These are phyloP conservation scores for Mionectes macconnelli DNA, from an alignment of 2,113 vertebrate species.

Conservation along the genomic window DNA sequence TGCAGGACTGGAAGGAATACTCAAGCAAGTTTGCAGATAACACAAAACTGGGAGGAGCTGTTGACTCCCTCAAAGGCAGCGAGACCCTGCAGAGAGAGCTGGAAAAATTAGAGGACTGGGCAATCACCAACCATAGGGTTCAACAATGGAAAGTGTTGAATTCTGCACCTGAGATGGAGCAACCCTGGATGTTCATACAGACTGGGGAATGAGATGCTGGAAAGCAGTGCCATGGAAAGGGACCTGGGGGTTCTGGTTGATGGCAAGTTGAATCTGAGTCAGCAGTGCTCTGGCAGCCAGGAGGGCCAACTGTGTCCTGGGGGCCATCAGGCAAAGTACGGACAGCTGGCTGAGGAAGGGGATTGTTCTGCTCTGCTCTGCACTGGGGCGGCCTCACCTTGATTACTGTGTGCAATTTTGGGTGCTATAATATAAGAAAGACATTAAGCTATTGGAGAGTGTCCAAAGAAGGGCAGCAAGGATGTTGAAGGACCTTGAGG, in stretches of 20 bases:
- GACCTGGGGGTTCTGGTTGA: no score
- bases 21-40: neutral
- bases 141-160: neutral
- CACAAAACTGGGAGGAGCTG: neutral
- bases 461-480: no score
- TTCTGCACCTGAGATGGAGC: neutral
- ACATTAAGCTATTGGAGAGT: no score
- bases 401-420: no score
- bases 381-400: no score
- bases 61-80: neutral
- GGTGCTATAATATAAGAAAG: no score
- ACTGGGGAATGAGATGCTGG: neutral
- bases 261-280: neutral
- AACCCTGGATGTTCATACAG: neutral
- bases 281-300: neutral
- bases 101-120: neutral
- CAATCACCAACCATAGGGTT: neutral
- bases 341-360: no score
- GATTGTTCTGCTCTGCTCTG: no score
- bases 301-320: neutral
- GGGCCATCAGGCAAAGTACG: no score
- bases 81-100: neutral
- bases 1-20: neutral
- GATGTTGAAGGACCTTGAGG: no score
- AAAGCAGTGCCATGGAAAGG: neutral